Percentiles rank a stretch among this genome's conserved stretches.
phyloP scores from a whole-genome alignment of 1,140 invertebrate genomes.

The Chionoecetes opilio region DNA sequence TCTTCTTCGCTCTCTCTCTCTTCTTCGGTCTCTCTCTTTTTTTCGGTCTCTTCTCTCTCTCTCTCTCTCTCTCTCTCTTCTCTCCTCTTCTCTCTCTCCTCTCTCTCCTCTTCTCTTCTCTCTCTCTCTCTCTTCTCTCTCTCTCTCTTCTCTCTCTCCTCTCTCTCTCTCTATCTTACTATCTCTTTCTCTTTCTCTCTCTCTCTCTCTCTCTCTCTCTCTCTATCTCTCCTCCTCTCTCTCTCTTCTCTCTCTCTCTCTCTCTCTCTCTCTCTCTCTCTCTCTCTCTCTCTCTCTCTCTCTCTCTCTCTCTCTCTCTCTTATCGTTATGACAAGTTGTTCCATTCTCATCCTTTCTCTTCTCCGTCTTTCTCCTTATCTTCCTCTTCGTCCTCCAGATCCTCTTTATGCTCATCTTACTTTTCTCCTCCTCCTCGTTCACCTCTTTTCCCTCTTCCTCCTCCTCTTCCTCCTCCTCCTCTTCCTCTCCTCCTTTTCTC shows the following conservation, averaged over 20 bases:
- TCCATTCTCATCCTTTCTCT: not conserved
- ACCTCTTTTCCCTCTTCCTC: not conserved
- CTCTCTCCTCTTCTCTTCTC: not conserved
- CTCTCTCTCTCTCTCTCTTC: no score
- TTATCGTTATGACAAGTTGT: not conserved
- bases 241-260: constrained; percentile 23
- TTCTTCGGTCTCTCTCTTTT: no score
- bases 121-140: constrained; percentile 20
- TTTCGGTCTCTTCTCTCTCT: no score
- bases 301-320: not conserved
- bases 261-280: no score
- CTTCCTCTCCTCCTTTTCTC: not conserved
- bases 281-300: not conserved
- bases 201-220: constrained; percentile 27
- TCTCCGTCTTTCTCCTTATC: not conserved
- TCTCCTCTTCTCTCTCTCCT: no score
- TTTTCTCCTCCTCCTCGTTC: not conserved
- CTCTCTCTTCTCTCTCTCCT: constrained; percentile 18
- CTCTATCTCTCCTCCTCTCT: not conserved
- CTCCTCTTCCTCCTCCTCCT: not conserved
- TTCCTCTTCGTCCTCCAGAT: not conserved
- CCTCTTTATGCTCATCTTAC: not conserved
- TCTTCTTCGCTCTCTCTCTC: no score
- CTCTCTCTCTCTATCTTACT: not conserved
- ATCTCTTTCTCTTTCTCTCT: not conserved